phyloP scores from a whole-genome alignment of 1,140 invertebrate genomes.

The Euborellia annulipes region DNA sequence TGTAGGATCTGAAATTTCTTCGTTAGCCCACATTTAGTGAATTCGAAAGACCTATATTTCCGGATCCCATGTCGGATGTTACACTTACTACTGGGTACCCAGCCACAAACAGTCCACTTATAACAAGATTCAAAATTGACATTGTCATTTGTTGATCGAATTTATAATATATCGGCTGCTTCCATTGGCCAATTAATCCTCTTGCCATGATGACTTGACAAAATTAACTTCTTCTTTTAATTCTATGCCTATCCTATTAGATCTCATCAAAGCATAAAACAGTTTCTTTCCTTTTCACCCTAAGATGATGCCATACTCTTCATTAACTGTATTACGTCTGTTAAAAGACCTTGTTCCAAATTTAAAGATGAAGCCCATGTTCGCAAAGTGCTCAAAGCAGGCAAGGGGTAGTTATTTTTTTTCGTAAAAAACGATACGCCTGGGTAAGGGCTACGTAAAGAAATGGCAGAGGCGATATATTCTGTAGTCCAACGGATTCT shows the following conservation, averaged over 20 bases:
- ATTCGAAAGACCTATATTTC: constrained; percentile 10
- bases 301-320: constrained; percentile 4
- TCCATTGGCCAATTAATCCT: constrained; percentile 20
- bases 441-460: constrained; percentile 8
- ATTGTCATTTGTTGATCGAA: constrained; percentile 21
- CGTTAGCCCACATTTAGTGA: background rate
- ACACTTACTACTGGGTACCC: constrained; percentile 12
- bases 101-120: constrained; percentile 6
- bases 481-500: constrained; percentile 12
- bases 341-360: constrained; percentile 7
- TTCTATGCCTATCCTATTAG: constrained; percentile 8
- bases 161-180: constrained; percentile 21
- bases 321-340: constrained; percentile 10
- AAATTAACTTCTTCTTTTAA: constrained; percentile 9
- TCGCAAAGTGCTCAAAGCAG: constrained; percentile 10
- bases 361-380: constrained; percentile 8
- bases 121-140: constrained; percentile 11
- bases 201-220: constrained; percentile 12
- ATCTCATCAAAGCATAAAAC: constrained; percentile 14
- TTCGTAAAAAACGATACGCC: constrained; percentile 12
- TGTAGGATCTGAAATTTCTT: constrained; percentile 9
- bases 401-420: constrained; percentile 11
- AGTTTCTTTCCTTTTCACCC: constrained; percentile 2
- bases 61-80: constrained; percentile 11
- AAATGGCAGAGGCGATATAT: constrained; percentile 13